Evolutionary conservation across 1,140 invertebrate species (phyloP), one percentile per base, ranked within the genome.

Genomic region (Drosophila insularis): DNA sequence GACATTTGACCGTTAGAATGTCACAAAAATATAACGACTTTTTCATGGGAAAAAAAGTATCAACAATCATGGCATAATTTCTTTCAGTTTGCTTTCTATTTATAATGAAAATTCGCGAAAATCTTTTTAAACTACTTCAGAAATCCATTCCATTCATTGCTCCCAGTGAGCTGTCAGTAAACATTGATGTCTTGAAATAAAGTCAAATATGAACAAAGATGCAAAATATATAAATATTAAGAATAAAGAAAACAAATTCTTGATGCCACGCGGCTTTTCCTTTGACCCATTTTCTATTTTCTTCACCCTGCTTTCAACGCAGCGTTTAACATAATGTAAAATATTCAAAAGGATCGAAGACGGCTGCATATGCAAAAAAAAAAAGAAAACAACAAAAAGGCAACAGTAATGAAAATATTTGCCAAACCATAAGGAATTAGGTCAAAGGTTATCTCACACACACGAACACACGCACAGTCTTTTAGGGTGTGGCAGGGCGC

Each of bases 1-100:
- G 81, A 90, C 87, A 87, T 43, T 71, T 90, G 81, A 84, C 87
- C 79, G 87, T 90, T 90, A 78, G 14, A 63, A 64, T 14, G 19
- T 13, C 1, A 54, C 32, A 32, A 74, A 74, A 72, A 50, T 7
- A 46, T 17, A 46, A 14, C 43, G 19, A 50, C 17, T 50, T 21
- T 50, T 50, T 21, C 43, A 50, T 71, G n/a, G 1, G 7, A n/a
- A n/a, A 67, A 39, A 53, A 64, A 50, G 63, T 13, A 60, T 66
- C 17, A 32, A 43, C 13, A 21, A 62, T 50, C 4, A 2, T 35
- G 27, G 4, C 27, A 35, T 4, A 17, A 7, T 8, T 46, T 11
- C 56, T 67, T 10, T 35, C 17, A 37, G 2, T n/a, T 55, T 32
- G n/a, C 2, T 55, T 5, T n/a, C 27, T 17, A 14, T 55, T 21